These are phyloP conservation scores for Ceyx margarethae DNA, from an alignment of 2,113 vertebrate genomes.

Conservation along the genomic window DNA sequence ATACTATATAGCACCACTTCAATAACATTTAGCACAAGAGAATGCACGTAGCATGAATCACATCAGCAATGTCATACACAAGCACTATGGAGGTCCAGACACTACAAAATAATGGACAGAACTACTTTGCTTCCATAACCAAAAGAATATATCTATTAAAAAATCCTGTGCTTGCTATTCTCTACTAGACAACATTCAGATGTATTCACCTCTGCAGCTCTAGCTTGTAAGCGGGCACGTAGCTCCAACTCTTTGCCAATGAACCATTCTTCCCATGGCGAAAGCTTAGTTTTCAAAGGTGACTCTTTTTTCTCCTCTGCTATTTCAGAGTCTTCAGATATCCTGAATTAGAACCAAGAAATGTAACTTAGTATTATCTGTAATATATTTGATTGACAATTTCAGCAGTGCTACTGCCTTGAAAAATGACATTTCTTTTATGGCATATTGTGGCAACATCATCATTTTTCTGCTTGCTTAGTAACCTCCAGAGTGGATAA, in stretches of 20 bases:
- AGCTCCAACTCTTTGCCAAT: constrained; percentile 89
- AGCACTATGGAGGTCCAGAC: neutral
- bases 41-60: neutral
- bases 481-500: neutral
- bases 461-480: neutral
- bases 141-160: neutral
- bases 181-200: neutral
- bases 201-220: constrained; percentile 79
- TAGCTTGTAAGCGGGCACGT: constrained; percentile 78
- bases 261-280: constrained; percentile 92
- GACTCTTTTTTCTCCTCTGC: neutral
- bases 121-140: neutral
- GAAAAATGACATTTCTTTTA: neutral
- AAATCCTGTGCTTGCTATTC: neutral
- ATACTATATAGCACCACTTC: neutral
- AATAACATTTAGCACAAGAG: neutral
- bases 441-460: neutral
- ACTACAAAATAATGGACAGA: neutral
- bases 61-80: neutral
- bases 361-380: neutral
- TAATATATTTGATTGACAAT: neutral
- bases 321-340: neutral
- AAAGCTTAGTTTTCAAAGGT: constrained; percentile 66
- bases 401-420: neutral
- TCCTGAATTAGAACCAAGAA: constrained; percentile 7